Conservation (phyloP, 2,888 invertebrate species). For the Spilarctia lutea region DNA sequence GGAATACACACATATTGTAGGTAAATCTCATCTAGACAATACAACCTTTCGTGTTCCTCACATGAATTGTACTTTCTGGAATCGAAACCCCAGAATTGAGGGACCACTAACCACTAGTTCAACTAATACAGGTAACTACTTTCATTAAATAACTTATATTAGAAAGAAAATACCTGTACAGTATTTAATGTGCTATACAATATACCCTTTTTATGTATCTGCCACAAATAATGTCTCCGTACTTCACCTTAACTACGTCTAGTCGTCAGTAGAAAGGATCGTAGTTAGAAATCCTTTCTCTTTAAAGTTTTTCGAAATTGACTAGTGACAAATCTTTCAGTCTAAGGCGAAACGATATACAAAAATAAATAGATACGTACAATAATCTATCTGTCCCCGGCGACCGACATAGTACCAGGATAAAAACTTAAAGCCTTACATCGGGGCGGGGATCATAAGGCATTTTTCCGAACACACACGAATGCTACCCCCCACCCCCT, state of each 20-base stretch:
- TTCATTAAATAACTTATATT: too few relatives aligned
- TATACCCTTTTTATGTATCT: not conserved
- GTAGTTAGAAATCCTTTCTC: not conserved
- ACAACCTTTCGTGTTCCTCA: too few relatives aligned
- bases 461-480: constrained; percentile 86
- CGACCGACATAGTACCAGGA: constrained; percentile 61
- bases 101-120: too few relatives aligned
- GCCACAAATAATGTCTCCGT: not conserved
- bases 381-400: constrained; percentile 55
- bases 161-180: too few relatives aligned
- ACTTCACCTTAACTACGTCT: not conserved
- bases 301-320: not conserved
- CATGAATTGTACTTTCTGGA: too few relatives aligned
- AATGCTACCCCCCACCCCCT: constrained; percentile 54
- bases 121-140: too few relatives aligned
- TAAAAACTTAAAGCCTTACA: constrained; percentile 71
- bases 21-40: too few relatives aligned
- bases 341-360: constrained; percentile 1
- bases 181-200: not conserved
- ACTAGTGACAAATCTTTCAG: not conserved
- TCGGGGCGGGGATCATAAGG: constrained; percentile 78
- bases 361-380: constrained; percentile 44
- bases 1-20: too few relatives aligned
- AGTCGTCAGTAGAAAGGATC: not conserved
- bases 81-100: too few relatives aligned